These are phyloP conservation scores for Drosophila pandora DNA, from an alignment of 1,140 invertebrate species.

Conservation along the genomic window DNA sequence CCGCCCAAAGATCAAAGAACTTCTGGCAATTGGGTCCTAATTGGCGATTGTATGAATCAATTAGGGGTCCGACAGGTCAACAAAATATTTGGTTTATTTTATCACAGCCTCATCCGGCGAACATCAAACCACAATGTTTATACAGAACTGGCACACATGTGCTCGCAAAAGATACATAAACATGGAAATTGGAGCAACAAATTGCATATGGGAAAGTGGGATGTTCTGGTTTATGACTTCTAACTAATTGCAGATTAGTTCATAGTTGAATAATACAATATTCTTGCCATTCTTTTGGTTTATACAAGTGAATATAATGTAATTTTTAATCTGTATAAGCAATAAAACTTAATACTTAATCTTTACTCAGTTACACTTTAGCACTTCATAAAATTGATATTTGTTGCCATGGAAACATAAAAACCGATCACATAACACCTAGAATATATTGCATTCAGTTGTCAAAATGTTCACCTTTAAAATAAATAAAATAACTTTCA, in stretches of 20 bases:
- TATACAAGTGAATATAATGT: too few relatives aligned
- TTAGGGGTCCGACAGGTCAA: constrained; percentile 38
- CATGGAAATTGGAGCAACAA: constrained; percentile 3
- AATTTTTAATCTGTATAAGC: background rate
- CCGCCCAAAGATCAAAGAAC: constrained; percentile 23
- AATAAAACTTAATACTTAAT: background rate
- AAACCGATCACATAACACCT: background rate
- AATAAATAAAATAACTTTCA: background rate
- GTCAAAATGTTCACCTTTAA: background rate
- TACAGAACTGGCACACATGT: constrained; percentile 14
- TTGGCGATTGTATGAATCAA: constrained; percentile 32
- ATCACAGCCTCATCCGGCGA: constrained; percentile 38
- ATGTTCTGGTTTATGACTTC: too few relatives aligned
- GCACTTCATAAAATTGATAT: background rate
- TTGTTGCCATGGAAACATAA: background rate
- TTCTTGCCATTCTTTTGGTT: too few relatives aligned
- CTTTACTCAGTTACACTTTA: background rate
- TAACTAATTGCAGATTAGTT: too few relatives aligned
- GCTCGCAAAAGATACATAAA: constrained; percentile 19
- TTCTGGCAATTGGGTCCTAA: constrained; percentile 25
- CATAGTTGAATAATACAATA: too few relatives aligned
- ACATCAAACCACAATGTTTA: constrained; percentile 9
- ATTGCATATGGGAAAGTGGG: background rate
- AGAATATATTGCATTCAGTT: background rate
- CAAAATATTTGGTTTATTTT: constrained; percentile 39